Evolutionary conservation across 2,888 invertebrate genomes (phyloP).

Genomic region (Phrixothrix hirtus): DNA sequence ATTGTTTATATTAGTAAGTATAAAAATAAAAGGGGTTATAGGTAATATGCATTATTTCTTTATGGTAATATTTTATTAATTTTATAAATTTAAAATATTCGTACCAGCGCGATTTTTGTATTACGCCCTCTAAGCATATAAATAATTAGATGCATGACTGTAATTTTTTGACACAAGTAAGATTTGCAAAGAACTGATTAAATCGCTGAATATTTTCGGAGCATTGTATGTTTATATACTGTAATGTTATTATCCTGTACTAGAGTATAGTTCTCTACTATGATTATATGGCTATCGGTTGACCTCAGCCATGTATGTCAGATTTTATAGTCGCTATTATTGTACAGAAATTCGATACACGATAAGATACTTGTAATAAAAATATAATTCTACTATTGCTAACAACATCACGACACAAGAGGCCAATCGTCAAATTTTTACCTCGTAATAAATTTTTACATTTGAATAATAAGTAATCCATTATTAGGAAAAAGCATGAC

Average conservation of each 20-base stretch:
- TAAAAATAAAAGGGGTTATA: too few species aligned
- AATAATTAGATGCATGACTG: constrained; percentile 39
- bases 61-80: constrained; percentile 14
- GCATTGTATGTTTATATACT: constrained; percentile 24
- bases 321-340: constrained; percentile 23
- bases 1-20: too few species aligned
- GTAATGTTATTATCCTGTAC: constrained; percentile 20
- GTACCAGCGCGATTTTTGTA: constrained; percentile 5
- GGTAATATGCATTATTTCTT: too few species aligned
- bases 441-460: too few species aligned
- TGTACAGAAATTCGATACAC: constrained; percentile 25
- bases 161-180: constrained; percentile 43
- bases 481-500: too few species aligned
- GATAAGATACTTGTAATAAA: constrained; percentile 19
- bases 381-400: constrained; percentile 21
- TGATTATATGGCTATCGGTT: constrained; percentile 23
- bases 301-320: constrained; percentile 24
- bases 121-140: constrained; percentile 32
- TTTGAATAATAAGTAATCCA: too few species aligned
- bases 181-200: constrained; percentile 40
- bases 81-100: constrained; percentile 6
- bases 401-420: constrained; percentile 9
- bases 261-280: constrained; percentile 19
- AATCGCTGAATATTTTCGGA: constrained; percentile 39
- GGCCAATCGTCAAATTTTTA: too few species aligned